These are phyloP conservation scores for Wiebesia pumilae DNA, from an alignment of 1,140 invertebrate genomes.

Conservation along the genomic window DNA sequence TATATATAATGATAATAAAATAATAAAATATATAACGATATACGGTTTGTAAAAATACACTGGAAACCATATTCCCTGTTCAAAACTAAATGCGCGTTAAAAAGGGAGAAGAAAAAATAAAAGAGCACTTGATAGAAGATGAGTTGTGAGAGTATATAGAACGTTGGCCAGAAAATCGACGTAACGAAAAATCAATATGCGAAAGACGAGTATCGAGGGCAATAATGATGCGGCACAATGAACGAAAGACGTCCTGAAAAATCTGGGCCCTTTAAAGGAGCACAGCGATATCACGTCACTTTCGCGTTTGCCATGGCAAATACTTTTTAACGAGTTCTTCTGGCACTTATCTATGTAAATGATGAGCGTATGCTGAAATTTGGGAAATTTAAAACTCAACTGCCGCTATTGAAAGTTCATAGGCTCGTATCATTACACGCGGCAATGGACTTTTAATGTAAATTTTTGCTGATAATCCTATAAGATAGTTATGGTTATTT, in stretches of 20 bases:
- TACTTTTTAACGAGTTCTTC: neutral
- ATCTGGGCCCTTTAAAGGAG: neutral
- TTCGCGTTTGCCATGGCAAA: neutral
- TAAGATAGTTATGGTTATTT: no score
- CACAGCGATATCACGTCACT: neutral
- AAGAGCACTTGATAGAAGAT: neutral
- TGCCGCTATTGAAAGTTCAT: no score
- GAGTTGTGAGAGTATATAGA: neutral
- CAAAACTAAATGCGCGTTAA: neutral
- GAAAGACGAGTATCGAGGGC: neutral
- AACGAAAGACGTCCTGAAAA: neutral
- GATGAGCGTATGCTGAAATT: no score
- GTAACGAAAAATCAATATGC: constrained; percentile 31
- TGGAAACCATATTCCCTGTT: neutral
- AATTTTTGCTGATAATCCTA: no score
- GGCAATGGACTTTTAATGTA: no score
- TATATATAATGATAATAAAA: no score
- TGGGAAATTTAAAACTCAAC: no score
- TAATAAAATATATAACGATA: no score
- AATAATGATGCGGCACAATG: neutral
- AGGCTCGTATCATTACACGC: no score
- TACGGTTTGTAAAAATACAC: neutral
- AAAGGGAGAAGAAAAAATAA: neutral
- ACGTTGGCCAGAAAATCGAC: neutral
- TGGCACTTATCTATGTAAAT: neutral